These are phyloP conservation scores for Plusia festucae DNA, from an alignment of 2,888 invertebrate genomes.

Conservation along the genomic window DNA sequence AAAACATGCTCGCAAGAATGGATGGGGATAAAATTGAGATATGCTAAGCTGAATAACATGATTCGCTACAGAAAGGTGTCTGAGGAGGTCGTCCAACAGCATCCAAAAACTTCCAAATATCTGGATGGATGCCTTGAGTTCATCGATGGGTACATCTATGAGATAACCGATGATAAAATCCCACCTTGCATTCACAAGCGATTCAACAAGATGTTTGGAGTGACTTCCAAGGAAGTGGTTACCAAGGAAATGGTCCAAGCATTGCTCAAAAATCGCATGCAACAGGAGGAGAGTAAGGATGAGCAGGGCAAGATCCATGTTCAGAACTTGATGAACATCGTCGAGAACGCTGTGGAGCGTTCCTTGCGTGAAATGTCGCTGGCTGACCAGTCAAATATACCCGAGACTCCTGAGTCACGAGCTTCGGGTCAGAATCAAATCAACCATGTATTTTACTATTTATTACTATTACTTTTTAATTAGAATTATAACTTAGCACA, in stretches of 20 bases:
- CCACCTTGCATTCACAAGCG: conserved; percentile 37
- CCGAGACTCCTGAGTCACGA: background rate
- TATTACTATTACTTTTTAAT: background rate
- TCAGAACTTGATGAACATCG: conserved; percentile 48
- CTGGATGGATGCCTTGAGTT: conserved; percentile 39
- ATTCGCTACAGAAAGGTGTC: conserved; percentile 44
- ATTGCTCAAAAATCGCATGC: conserved; percentile 36
- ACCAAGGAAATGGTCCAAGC: conserved; percentile 51
- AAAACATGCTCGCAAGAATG: conserved; percentile 38
- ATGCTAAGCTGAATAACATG: conserved; percentile 43
- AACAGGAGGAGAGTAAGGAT: conserved; percentile 43
- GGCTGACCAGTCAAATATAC: background rate
- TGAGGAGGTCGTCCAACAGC: conserved; percentile 37
- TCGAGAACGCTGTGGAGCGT: conserved; percentile 44
- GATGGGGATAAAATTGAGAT: conserved; percentile 36
- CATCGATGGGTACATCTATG: conserved; percentile 42
- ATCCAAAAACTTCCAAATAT: conserved; percentile 45
- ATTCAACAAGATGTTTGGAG: conserved; percentile 42
- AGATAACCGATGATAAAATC: conserved; percentile 39
- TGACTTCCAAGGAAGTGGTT: conserved; percentile 38
- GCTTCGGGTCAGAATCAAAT: background rate
- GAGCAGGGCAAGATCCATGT: conserved; percentile 48
- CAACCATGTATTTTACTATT: background rate
- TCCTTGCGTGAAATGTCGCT: conserved; percentile 38
- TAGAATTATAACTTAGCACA: background rate